Base-by-base conservation (phyloP, 2,113 vertebrate genomes). In the Rostratula benghalensis region DNA sequence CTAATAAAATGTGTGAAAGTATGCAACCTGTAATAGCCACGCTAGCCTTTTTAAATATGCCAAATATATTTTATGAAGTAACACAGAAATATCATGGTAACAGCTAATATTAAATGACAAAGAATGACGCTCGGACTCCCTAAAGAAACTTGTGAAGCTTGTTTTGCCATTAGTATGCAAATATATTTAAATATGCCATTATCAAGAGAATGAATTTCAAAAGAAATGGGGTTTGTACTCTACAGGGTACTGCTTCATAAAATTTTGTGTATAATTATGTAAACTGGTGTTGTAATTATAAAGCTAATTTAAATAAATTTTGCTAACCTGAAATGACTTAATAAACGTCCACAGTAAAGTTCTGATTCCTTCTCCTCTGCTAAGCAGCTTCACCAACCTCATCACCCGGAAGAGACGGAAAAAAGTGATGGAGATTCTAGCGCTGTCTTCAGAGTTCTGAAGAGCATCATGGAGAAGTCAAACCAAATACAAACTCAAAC, bases 341-440 rank as follows among this genome's bases (percentile, higher is more conserved):
- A 99, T 99, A 87, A 99, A 99, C 24, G 99, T 99, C 99, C 99
- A 99, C 68, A 99, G 97, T 75, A 99, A 96, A 2, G 99, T 99
- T 87, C 99, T 99, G 96, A 99, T 99, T 94, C 99, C 99, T 98
- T 99, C 99, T 71, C 99, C 99, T 95, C 99, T 98, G 98, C 99
- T 99, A 94, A 99, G 98, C 91, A 99, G 98, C 97, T 99, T 99
- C 96, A 99, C 99, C 98, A 99, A 86, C 95, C 99, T 98, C 99
- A 99, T 99, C 93, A 99, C 99, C 68, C 99, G 99, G 98, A 99
- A 99, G 83, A 99, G 98, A 89, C 99, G 99, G 95, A 99, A 99
- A 98, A 99, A 99, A 77, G 99, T 99, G 98, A 99, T 99, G 97
- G 99, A 99, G 97, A 99, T 99, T 94, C 99, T 98, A 94, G 99